Evolutionary conservation across 2,113 vertebrate genomes (phyloP).

Genomic region (Herpetotheres cachinnans): DNA sequence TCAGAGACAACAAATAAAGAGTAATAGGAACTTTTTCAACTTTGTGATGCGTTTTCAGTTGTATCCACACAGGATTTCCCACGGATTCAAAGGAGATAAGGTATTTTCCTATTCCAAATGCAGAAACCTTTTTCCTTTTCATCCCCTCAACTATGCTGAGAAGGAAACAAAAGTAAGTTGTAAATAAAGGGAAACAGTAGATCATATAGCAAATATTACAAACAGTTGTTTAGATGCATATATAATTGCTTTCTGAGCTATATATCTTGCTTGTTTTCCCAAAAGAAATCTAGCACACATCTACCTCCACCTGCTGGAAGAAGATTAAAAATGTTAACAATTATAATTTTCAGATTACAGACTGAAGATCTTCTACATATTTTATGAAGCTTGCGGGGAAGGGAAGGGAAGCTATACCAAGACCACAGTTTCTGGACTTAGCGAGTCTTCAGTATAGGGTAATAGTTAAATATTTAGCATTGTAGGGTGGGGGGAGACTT

Average conservation of each 20-base stretch:
- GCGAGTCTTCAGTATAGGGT: not conserved
- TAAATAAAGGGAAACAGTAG: not conserved
- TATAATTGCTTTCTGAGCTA: not conserved
- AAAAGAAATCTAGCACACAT: slow-evolving; percentile 40
- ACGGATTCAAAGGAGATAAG: not conserved
- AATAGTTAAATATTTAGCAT: not conserved
- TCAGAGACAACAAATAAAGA: not conserved
- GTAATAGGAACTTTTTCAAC: not conserved
- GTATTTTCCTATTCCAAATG: not conserved
- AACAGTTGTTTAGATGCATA: not conserved
- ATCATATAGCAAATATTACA: not conserved
- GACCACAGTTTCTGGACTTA: not conserved
- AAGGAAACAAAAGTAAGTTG: not conserved
- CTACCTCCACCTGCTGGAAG: slow-evolving; percentile 68
- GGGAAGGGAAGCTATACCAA: not conserved
- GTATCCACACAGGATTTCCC: not conserved
- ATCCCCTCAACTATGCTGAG: not conserved
- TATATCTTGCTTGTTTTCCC: not conserved
- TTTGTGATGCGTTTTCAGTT: not conserved
- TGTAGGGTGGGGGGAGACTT: not conserved
- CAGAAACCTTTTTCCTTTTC: not conserved
- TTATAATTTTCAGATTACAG: not conserved
- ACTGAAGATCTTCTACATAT: not conserved
- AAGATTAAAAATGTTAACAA: slow-evolving; percentile 28
- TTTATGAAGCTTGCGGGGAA: not conserved